phyloP scores from a whole-genome alignment of 2,797 vertebrate species.

The Neosilurus hyrtlii region DNA sequence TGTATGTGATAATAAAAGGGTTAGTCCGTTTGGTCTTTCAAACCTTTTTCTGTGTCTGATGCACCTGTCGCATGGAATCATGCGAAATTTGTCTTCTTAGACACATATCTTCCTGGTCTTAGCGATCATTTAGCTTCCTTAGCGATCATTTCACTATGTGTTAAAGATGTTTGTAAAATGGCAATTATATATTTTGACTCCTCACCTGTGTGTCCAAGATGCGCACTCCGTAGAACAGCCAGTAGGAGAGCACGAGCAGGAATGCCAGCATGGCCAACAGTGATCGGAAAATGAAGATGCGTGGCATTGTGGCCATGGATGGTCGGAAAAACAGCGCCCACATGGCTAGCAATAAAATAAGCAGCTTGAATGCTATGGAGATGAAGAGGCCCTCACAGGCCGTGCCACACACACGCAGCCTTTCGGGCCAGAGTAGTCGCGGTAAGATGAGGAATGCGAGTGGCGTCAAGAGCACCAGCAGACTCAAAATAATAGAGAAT shows the following conservation, averaged over 20 bases:
- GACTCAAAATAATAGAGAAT: constrained; percentile 75
- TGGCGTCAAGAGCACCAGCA: constrained; percentile 86
- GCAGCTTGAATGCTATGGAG: constrained; percentile 92
- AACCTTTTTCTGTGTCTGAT: neutral
- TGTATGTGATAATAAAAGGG: neutral
- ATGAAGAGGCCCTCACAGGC: constrained; percentile 95
- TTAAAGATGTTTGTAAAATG: neutral
- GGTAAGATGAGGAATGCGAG: constrained; percentile 90
- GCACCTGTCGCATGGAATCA: too few relatives aligned
- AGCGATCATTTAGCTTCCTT: neutral
- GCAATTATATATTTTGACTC: neutral
- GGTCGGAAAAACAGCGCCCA: constrained; percentile 92
- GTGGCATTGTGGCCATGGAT: constrained; percentile 79
- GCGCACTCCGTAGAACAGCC: constrained; percentile 94
- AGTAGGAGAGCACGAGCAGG: constrained; percentile 91
- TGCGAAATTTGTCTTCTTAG: too few relatives aligned
- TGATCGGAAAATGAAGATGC: constrained; percentile 86
- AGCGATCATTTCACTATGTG: neutral
- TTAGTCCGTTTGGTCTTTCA: neutral
- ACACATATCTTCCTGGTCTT: neutral
- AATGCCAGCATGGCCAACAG: constrained; percentile 87
- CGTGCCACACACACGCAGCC: constrained; percentile 84
- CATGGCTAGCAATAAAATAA: constrained; percentile 88
- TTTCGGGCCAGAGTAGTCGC: constrained; percentile 84
- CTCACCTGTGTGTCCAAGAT: constrained; percentile 85